Evolutionary conservation across 2,797 vertebrate genomes (phyloP), one percentile per base, ranked within the genome.

Genomic region (Nothura maculosa): DNA sequence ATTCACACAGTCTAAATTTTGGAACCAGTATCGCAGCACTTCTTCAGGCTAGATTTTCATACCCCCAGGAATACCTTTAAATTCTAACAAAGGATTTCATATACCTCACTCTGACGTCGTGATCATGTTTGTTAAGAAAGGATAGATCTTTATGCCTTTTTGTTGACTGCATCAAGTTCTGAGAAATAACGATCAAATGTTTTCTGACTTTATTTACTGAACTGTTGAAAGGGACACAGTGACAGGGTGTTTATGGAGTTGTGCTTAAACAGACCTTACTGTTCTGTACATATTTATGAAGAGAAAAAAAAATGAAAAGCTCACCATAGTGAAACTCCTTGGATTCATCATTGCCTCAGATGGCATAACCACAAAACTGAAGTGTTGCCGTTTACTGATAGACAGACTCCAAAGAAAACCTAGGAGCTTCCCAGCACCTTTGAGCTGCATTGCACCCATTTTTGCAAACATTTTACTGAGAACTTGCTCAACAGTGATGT

Each of bases 131-230:
- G 89, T 74, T 94, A 57, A 52, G 90, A 91, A 85, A 67, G 50
- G 64, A 93, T 18, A 14, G 6, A 45, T 80, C 61, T 95, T 89
- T 90, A 80, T 63, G 92, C 64, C 68, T 85, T 92, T 64, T 77
- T 86, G 75, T 94, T 88, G 77, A 95, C 92, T 85, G 54, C 89
- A 93, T 89, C 89, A 93, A 96, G 90, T 77, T 0, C 4, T 92
- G 90, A 96, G 94, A 94, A 96, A 92, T 93, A 93, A 92, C 78
- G 84, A 96, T 95, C 93, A 96, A 96, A 94, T 95, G 96, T 96
- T 93, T 94, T 96, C 84, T 96, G 93, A 92, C 87, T 85, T 95
- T 95, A 95, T 92, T 96, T 93, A 96, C 92, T 90, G 90, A 89
- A 74, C 94, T 93, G 90, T 89, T 95, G 94, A 94, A 94, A 96